These are phyloP conservation scores for Epirrhoe tristata DNA, from an alignment of 2,888 invertebrate genomes.

Conservation along the genomic window DNA sequence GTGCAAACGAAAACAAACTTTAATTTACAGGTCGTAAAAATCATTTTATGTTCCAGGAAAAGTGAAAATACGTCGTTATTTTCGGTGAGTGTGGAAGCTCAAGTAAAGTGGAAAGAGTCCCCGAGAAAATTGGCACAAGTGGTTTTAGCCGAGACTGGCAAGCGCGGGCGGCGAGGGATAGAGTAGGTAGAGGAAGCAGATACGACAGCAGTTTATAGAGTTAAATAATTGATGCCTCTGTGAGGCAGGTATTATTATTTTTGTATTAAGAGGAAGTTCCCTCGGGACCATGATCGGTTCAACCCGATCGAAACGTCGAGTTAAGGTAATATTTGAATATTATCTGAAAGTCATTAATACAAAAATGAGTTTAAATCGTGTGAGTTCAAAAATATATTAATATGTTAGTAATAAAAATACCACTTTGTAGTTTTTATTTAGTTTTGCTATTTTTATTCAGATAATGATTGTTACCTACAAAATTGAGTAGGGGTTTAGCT, in stretches of 20 bases:
- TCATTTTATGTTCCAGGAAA: slow-evolving; percentile 54
- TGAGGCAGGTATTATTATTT: slow-evolving; percentile 32
- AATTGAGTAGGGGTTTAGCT: too few relatives aligned
- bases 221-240: slow-evolving; percentile 25
- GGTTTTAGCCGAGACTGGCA: slow-evolving; percentile 79
- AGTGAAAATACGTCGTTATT: slow-evolving; percentile 64
- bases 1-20: slow-evolving; percentile 55
- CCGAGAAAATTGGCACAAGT: slow-evolving; percentile 85
- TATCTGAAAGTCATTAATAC: too few relatives aligned
- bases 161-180: slow-evolving; percentile 60
- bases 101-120: slow-evolving; percentile 83
- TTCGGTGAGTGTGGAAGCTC: slow-evolving; percentile 65
- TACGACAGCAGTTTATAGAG: slow-evolving; percentile 2
- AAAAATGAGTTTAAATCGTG: too few relatives aligned
- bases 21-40: slow-evolving; percentile 53
- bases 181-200: slow-evolving; percentile 42
- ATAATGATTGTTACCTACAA: too few relatives aligned
- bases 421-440: too few relatives aligned
- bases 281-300: too few relatives aligned
- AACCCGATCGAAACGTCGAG: too few relatives aligned
- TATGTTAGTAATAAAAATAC: too few relatives aligned
- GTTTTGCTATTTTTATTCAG: too few relatives aligned
- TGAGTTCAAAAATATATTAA: too few relatives aligned
- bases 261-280: too few relatives aligned
- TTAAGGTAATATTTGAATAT: too few relatives aligned